Conservation (phyloP, 1,140 invertebrate genomes). For the Aphis gossypii region DNA sequence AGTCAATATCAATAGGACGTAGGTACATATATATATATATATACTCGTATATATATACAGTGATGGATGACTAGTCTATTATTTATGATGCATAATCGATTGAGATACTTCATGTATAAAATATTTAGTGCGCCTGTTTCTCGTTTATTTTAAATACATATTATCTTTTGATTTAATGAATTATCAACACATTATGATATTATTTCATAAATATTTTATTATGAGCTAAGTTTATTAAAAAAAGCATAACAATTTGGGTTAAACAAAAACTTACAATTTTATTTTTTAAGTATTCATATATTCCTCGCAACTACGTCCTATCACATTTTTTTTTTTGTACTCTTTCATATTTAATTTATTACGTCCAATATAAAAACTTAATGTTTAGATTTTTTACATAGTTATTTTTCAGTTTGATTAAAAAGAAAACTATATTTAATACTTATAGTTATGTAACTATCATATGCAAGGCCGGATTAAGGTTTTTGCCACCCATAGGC, state of each 20-base stretch:
- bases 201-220: not conserved
- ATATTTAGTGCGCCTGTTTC: not conserved
- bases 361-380: not conserved
- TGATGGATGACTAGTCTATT: not conserved
- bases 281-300: not conserved
- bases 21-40: too few relatives aligned
- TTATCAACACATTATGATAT: not conserved
- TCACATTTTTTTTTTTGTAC: not conserved
- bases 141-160: not conserved
- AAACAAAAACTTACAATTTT: not conserved
- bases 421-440: not conserved
- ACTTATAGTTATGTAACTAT: not conserved
- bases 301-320: not conserved
- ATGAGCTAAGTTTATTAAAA: not conserved
- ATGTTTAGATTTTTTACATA: not conserved
- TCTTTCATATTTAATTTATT: not conserved
- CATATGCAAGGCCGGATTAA: too few relatives aligned
- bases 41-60: not conserved
- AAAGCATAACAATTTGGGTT: not conserved
- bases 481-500: too few relatives aligned
- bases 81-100: conserved; percentile 1
- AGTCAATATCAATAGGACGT: too few relatives aligned
- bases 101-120: not conserved
- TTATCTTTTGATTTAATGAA: not conserved
- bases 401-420: not conserved